These are phyloP conservation scores for Epinotia brunnichana DNA, from an alignment of 2,888 invertebrate genomes.

Conservation along the genomic window DNA sequence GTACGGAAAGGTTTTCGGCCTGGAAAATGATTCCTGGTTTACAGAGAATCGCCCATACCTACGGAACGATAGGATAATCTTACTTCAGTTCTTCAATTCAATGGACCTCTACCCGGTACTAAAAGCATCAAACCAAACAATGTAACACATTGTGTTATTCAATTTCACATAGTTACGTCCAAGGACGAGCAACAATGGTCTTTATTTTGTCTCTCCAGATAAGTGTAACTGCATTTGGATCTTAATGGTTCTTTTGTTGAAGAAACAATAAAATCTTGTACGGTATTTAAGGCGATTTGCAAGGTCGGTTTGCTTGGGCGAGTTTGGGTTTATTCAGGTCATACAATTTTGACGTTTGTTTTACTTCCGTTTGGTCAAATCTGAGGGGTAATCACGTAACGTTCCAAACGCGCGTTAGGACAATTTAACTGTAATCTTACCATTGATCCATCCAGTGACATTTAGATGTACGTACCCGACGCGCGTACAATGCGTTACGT, in stretches of 20 bases:
- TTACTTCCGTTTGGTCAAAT: no score
- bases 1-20: no score
- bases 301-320: slow-evolving; percentile 21
- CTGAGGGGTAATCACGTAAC: no score
- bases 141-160: slow-evolving; percentile 40
- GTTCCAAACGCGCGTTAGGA: no score
- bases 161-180: slow-evolving; percentile 39
- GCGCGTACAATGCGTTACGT: no score
- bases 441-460: no score
- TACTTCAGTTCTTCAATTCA: not conserved
- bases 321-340: not conserved
- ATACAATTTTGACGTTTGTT: no score
- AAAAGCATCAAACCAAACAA: slow-evolving; percentile 29
- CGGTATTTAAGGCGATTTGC: slow-evolving; percentile 17
- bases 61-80: not conserved
- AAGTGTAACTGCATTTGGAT: slow-evolving; percentile 36
- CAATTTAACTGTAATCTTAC: no score
- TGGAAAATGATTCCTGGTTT: no score
- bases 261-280: slow-evolving; percentile 38
- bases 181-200: slow-evolving; percentile 39
- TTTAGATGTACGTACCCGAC: no score
- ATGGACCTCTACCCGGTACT: slow-evolving; percentile 2
- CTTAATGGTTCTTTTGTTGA: slow-evolving; percentile 40
- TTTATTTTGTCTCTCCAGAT: slow-evolving; percentile 42
- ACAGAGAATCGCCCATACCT: not conserved